These are phyloP conservation scores for Callipepla squamata DNA, from an alignment of 2,113 vertebrate genomes.

Conservation along the genomic window DNA sequence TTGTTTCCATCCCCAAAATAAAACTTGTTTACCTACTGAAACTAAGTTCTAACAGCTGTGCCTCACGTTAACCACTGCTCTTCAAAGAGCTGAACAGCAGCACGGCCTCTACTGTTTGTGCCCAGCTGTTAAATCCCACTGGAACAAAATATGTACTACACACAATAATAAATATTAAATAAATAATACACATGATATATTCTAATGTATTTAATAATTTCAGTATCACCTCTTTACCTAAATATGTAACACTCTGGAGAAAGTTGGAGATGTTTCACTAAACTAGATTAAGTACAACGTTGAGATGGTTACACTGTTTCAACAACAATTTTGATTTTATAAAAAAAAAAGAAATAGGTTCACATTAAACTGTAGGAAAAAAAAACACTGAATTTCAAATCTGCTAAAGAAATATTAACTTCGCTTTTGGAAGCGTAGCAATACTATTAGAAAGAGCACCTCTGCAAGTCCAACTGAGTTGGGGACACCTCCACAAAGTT, in stretches of 20 bases:
- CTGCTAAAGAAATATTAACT: not conserved
- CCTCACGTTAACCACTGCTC: not conserved
- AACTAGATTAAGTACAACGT: not conserved
- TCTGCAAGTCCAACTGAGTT: not conserved
- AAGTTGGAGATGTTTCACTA: not conserved
- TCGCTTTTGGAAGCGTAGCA: not conserved
- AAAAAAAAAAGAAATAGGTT: not conserved
- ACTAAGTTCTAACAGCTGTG: not conserved
- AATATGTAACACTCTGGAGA: not conserved
- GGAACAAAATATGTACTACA: not conserved
- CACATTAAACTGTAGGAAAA: not conserved
- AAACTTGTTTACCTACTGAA: not conserved
- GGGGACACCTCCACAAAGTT: not conserved
- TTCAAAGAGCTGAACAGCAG: not conserved
- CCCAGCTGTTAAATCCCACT: not conserved
- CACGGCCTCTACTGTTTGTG: accelerated
- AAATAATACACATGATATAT: no score
- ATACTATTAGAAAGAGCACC: not conserved
- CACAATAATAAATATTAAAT: no score
- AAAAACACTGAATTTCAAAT: not conserved
- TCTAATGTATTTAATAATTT: not conserved
- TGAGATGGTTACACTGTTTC: not conserved
- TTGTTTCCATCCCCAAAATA: not conserved
- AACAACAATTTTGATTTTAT: not conserved
- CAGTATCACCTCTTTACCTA: not conserved